Base-by-base conservation (phyloP, 2,113 vertebrate genomes). In the Prietella phreatophila region DNA sequence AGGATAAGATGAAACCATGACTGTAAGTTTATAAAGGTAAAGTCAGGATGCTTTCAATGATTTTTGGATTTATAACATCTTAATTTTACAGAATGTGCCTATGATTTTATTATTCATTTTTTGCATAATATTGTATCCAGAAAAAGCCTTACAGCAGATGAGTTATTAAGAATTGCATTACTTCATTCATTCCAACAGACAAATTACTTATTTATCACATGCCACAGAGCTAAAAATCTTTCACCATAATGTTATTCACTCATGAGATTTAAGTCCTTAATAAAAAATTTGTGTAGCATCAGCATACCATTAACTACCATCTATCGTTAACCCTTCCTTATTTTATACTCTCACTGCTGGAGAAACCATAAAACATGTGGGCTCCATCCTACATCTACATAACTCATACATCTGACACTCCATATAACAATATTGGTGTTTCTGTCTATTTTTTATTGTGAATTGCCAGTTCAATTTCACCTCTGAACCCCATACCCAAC, bases 201-300 rank as follows among this genome's bases (percentile, higher is more conserved):
- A 50, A 13, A 82, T 82, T 82, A 82, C 36, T 82, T 82, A 82
- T 82, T 82, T 39, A 61, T 82, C 56, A 82, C 56, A 60, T 61
- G 80, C 19, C 11, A 13, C 11, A 15, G 56, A 25, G 20, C 80
- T 60, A 56, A 33, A 82, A 42, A 82, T 61, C 33, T 61, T 82
- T 82, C 80, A 60, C 80, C 30, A 5, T 82, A 5, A 61, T 61
- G 33, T 47, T 5, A 47, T 47, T 47, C 42, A 47, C 42, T 82
- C 80, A 27, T 79, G 75, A 36, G 79, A 82, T 82, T 82, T 58
- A 81, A 56, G 78, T 22, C n/a, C 78, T 33, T 56, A 58, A 81
- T 81, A 58, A 56, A 81, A 13, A 58, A 25, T 2, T 82, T 82
- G 20, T 3, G 19, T 61, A 39, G 30, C 79, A 60, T 33, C 80